phyloP scores from a whole-genome alignment of 1,140 invertebrate species.

The Zaprionus nigranus region DNA sequence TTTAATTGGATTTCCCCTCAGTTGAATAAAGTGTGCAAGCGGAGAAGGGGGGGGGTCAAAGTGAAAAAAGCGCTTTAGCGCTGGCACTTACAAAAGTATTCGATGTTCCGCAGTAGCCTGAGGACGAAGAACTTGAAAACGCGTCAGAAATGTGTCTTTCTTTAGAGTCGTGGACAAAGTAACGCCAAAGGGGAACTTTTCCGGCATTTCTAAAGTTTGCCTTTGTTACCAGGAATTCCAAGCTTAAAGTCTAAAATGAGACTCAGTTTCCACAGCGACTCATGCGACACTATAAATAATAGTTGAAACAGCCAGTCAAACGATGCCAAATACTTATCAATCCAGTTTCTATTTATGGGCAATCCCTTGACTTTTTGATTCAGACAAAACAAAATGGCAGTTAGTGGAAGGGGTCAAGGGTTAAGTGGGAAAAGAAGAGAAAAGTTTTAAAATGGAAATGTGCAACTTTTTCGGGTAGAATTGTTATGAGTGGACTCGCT shows the following conservation, averaged over 20 bases:
- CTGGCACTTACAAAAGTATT: constrained; percentile 30
- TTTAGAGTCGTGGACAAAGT: constrained; percentile 26
- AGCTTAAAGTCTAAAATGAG: not conserved
- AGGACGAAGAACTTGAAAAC: constrained; percentile 21
- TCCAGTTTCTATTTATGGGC: not conserved
- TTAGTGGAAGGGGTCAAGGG: not conserved
- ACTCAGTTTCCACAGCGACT: too few species aligned
- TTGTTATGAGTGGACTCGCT: constrained; percentile 54
- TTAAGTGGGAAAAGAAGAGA: constrained; percentile 13
- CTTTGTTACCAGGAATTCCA: not conserved
- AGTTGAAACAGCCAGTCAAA: not conserved
- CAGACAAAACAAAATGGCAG: not conserved
- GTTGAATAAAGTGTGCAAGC: not conserved
- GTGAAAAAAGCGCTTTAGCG: constrained; percentile 23
- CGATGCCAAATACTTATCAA: constrained; percentile 8
- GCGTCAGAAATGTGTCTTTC: constrained; percentile 30
- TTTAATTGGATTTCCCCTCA: constrained; percentile 33
- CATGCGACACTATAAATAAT: not conserved
- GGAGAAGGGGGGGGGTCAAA: not conserved
- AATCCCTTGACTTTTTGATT: not conserved
- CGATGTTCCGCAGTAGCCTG: constrained; percentile 10
- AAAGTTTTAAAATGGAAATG: constrained; percentile 56
- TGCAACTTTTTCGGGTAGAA: constrained; percentile 56
- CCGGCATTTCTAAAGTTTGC: not conserved
- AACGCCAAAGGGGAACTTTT: constrained; percentile 2